Base-by-base conservation (phyloP, 53 echinoderm and acorn worm species). In the Luidia sarsii region DNA sequence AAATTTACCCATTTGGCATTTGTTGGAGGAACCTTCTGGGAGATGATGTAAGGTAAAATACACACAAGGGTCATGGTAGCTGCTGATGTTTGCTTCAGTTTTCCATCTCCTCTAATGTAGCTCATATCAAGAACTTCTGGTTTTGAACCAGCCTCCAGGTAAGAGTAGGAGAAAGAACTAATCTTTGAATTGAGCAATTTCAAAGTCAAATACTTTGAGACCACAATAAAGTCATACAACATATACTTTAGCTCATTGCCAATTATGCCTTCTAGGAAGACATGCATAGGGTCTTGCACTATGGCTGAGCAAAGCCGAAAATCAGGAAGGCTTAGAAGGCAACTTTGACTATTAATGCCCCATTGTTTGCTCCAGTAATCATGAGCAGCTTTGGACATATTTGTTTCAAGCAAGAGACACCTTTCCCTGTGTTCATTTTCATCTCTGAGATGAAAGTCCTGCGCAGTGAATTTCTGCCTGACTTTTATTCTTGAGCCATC, bases 241-340 rank as follows among this genome's bases (percentile, higher is more conserved):
- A 87, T 71, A 10, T 52, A 68, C 19, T 80, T 81, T 60, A 91
- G 34, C 60, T 91, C 91, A 81, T 80, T 57, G 27, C 84, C 87
- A 3, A 91, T 72, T 34, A 87, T 31, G 7, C 91, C 91, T 67
- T 91, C 91, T 3, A 91, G 28, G 3, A 91, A 67, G n/a, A 91
- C 1, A 50, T 91, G 91, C 91, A 91, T 87, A 21, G 84, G 91
- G 60, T 87, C 91, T 65, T 91, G 91, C 0, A 91, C 87, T 2
- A 91, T 37, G 18, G 38, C 84, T 8, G 55, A 65, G 35, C 86
- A 83, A 20, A 91, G 2, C 22, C 13, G 28, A 53, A 91, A 91
- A 33, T 67, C 71, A 30, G 14, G 3, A 46, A 92, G 72, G 25
- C 64, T 54, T 32, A 73, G 54, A 7, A 92, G 65, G 38, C 80